phyloP scores from a whole-genome alignment of 2,888 invertebrate species.

The Agrilus biguttatus region DNA sequence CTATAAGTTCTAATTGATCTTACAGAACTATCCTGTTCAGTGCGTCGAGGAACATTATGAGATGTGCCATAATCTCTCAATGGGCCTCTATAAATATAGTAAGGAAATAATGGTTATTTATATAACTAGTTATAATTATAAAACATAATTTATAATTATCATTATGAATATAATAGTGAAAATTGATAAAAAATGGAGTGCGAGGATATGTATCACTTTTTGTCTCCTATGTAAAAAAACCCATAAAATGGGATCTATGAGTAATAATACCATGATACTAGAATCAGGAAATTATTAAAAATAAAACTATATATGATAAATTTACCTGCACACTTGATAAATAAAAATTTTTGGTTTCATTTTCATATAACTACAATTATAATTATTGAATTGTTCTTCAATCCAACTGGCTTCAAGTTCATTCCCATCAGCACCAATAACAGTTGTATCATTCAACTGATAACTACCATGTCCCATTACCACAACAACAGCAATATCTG shows the following conservation, averaged over 20 bases:
- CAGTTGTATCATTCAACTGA: slow-evolving; percentile 30
- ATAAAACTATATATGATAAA: slow-evolving; percentile 1
- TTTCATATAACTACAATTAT: slow-evolving; percentile 36
- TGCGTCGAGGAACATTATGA: neutral
- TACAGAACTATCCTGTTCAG: slow-evolving; percentile 12
- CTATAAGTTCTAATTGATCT: slow-evolving; percentile 25
- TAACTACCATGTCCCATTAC: slow-evolving; percentile 52
- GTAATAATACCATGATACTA: neutral
- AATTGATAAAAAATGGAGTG: no score
- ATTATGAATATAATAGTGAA: no score
- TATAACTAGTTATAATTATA: no score
- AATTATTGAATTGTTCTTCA: slow-evolving; percentile 44
- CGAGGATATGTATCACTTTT: no score
- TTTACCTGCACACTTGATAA: slow-evolving; percentile 52
- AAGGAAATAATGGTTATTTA: neutral
- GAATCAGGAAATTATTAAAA: slow-evolving; percentile 1
- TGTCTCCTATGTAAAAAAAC: no score
- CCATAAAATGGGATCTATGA: no score
- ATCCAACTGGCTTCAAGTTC: slow-evolving; percentile 36
- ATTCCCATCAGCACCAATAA: slow-evolving; percentile 43
- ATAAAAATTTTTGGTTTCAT: slow-evolving; percentile 56
- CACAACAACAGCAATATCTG: slow-evolving; percentile 48
- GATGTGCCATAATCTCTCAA: slow-evolving; percentile 16
- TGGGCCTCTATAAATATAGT: slow-evolving; percentile 19
- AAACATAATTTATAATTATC: no score